Evolutionary conservation across 2,113 vertebrate species (phyloP).

Genomic region (Cyprinodon brontotheroides): DNA sequence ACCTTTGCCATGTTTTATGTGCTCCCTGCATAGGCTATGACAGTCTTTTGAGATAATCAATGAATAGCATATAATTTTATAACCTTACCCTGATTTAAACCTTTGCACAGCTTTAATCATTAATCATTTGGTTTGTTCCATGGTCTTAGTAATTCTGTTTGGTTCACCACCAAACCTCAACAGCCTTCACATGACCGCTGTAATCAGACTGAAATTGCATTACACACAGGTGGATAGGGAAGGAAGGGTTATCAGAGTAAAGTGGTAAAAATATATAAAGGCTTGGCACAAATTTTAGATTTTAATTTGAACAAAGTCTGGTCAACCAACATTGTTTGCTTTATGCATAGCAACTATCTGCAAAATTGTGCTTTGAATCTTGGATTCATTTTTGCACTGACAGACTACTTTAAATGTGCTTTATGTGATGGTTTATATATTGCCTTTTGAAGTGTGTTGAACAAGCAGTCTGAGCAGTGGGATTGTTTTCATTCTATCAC

Average conservation of each 20-base stretch:
- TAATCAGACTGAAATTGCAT: not conserved
- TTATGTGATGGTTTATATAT: not conserved
- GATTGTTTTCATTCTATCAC: constrained; percentile 8
- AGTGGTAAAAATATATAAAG: not conserved
- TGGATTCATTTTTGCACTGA: not conserved
- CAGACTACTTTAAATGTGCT: fast-evolving
- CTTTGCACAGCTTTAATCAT: not conserved
- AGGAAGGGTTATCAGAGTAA: not conserved
- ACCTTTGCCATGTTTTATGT: too few relatives aligned
- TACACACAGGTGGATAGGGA: not conserved
- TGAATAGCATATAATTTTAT: not conserved
- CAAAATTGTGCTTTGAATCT: not conserved
- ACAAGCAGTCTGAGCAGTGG: constrained; percentile 3
- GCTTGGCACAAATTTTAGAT: not conserved
- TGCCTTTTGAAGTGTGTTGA: not conserved
- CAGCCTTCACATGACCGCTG: not conserved
- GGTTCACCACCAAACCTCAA: too few relatives aligned
- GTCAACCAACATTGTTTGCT: too few relatives aligned
- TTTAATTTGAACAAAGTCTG: too few relatives aligned
- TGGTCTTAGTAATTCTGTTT: not conserved
- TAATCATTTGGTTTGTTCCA: not conserved
- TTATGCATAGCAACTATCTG: not conserved
- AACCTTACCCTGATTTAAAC: not conserved
- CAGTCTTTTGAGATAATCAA: not conserved
- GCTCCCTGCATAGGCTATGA: not conserved